These are phyloP conservation scores for Ammodytes dubius DNA, from an alignment of 2,113 vertebrate species.

Conservation along the genomic window DNA sequence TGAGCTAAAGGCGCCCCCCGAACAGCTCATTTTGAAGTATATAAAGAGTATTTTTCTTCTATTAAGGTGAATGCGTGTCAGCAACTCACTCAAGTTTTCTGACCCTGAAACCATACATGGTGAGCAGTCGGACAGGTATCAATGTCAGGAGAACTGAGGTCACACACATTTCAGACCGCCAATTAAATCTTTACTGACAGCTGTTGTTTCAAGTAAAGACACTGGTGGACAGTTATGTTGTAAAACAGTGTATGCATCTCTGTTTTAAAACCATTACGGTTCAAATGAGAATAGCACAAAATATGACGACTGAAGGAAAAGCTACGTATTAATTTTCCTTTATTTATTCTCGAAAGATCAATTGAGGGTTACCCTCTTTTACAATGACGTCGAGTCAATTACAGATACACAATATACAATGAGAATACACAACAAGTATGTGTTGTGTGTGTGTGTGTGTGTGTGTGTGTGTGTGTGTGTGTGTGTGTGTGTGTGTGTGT, in stretches of 20 bases:
- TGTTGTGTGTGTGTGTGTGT: no score
- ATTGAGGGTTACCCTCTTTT: no score
- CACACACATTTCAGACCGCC: neutral
- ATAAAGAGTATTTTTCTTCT: neutral
- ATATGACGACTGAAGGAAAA: conserved; percentile 16
- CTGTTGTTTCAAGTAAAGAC: conserved; percentile 22
- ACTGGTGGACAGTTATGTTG: conserved; percentile 1
- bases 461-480: no score
- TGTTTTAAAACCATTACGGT: no score
- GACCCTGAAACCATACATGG: neutral
- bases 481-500: no score
- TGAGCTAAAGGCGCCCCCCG: no score
- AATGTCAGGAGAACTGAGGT: neutral
- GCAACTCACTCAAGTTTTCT: neutral
- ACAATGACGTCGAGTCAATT: no score
- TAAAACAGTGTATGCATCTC: neutral
- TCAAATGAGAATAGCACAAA: conserved; percentile 27
- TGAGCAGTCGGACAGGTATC: neutral
- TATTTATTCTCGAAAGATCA: no score
- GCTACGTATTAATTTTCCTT: no score
- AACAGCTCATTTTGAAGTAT: neutral
- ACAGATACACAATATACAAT: no score
- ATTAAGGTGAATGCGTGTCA: neutral
- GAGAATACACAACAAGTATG: no score
- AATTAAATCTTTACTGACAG: conserved; percentile 21